Conservation (phyloP, 2,797 vertebrate species). For the Molossus molossus region DNA sequence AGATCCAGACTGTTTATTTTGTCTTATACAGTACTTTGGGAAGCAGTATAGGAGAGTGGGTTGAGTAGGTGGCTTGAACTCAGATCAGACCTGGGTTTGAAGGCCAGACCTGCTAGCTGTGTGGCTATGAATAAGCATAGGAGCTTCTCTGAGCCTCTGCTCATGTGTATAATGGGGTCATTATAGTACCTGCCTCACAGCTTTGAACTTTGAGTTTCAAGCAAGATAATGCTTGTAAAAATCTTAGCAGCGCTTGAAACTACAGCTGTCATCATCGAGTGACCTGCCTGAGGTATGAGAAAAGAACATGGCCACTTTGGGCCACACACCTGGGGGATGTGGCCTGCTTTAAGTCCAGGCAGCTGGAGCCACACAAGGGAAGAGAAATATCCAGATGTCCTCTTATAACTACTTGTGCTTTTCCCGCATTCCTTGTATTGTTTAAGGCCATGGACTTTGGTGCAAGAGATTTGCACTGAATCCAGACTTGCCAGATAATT, state of each 20-base stretch:
- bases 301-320: not conserved
- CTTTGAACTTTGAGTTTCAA: conserved; percentile 18
- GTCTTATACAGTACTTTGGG: not conserved
- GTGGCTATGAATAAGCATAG: not conserved
- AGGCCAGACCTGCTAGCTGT: not conserved
- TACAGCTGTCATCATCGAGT: not conserved
- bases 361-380: not conserved
- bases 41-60: not conserved
- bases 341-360: not conserved
- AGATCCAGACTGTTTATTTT: not conserved
- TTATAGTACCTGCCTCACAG: not conserved
- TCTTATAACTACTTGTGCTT: not conserved
- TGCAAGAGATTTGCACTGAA: not conserved
- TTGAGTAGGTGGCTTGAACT: not conserved
- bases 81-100: not conserved
- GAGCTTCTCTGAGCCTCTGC: not conserved
- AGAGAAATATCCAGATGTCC: not conserved
- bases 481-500: not conserved
- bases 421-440: not conserved
- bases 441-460: not conserved
- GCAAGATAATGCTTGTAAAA: conserved; percentile 11
- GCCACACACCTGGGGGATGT: not conserved
- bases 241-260: not conserved
- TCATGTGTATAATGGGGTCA: conserved; percentile 3
- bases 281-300: not conserved